Base-by-base conservation (phyloP, 2,797 vertebrate genomes). In the Pangasius macronema region DNA sequence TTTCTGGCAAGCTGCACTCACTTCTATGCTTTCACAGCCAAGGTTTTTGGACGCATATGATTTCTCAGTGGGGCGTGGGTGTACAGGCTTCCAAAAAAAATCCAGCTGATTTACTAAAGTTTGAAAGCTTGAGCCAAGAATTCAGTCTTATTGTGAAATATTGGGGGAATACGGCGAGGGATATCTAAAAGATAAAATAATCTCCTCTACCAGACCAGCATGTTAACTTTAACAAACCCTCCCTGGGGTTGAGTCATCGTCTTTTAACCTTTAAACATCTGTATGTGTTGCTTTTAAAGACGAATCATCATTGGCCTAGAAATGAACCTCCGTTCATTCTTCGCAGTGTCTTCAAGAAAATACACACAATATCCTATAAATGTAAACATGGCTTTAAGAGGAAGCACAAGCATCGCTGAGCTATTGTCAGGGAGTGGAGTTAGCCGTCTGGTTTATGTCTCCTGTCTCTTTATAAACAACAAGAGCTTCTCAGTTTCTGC, bases 171-270 rank as follows among this genome's bases (percentile, higher is more conserved):
- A 8, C 2, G 27, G 6, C 18, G 27, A 46, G 90, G 83, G 87
- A 91, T 90, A 84, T 91, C 82, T 67, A 27, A 24, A 36, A 65
- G 76, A 92, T 87, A 84, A 39, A 80, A 39, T 86, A 67, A 89
- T 90, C 85, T 83, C 82, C 82, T 83, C 5, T 49, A 80, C n/a
- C n/a, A 84, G 24, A 73, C 88, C 85, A n/a, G 30, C 83, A 46
- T 79, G 91, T 88, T 90, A 89, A 70, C 90, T 89, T 88, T 91
- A 92, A 90, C 87, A 93, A 93, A 93, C 75, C 87, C 85, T 92
- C 85, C 86, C 75, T 86, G 87, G 42, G 89, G 87, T 90, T 93
- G 93, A 94, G 89, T 93, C 93, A 94, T 92, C 87, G 84, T 87
- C 89, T 91, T 92, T 90, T 86, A 76, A 87, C 65, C 68, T 73